Evolutionary conservation across 2,797 vertebrate species (phyloP), one percentile per base, ranked within the genome.

Genomic region (Danio tinwini): DNA sequence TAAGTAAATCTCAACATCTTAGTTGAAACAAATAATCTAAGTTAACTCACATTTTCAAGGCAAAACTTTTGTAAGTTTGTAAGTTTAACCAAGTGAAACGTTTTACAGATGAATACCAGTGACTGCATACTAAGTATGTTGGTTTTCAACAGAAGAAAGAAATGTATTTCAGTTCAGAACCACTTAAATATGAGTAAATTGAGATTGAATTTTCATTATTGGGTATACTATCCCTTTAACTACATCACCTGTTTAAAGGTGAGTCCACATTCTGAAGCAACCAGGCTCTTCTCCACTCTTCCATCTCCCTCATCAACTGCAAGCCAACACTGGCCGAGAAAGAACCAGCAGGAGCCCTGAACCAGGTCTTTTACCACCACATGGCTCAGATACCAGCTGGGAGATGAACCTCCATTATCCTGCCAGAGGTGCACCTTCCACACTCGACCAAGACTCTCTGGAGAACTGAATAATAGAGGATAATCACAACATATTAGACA

Each of bases 341-440:
- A 95, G 79, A 94, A 84, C 94, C 94, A 95, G 16, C 88, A 74
- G 4, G 14, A 82, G 3, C 82, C 86, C 0, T 63, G 81, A 1
- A 0, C 45, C 0, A 91, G 72, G 85, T 95, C 93, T 74, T 85
- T 90, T 52, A 96, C 94, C 73, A 92, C 88, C 68, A 97, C 86
- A 0, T 90, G 90, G 78, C 90, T 92, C 47, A 97, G 56, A 74
- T 92, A 95, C 94, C 95, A 95, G 83, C 83, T 87, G 0, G 95
- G 93, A 10, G 90, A 92, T 5, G 84, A 67, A 47, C 95, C 95
- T 2, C 84, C 82, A 87, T 91, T 91, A 87, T 95, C 90, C 0
- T 96, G 95, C 96, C 96, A 97, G 79, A 96, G 87, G 71, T 89
- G 90, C 82, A 96, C 80, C 70, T 91, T 93, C 88, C 84, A 85